phyloP scores from a whole-genome alignment of 1,140 invertebrate species.

The Aporrectodea caliginosa region DNA sequence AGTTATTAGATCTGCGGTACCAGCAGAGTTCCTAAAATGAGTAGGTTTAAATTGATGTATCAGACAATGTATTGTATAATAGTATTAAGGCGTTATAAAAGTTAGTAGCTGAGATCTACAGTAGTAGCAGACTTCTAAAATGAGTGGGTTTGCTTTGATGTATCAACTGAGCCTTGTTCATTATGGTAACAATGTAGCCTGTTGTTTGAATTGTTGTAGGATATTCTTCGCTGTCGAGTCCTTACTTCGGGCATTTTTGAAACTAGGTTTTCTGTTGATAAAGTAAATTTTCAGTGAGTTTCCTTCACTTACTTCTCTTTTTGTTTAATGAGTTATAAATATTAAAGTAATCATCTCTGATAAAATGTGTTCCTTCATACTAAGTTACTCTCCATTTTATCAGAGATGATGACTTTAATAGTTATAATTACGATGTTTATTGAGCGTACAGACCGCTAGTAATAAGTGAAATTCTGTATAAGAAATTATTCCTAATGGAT shows the following conservation, averaged over 20 bases:
- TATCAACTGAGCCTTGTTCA: too few species aligned
- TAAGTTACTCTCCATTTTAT: too few species aligned
- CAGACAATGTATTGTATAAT: too few species aligned
- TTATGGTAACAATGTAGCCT: too few species aligned
- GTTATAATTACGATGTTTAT: background rate
- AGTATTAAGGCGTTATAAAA: too few species aligned
- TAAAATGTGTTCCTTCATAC: background rate
- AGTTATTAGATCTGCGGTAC: too few species aligned
- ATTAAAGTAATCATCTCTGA: background rate
- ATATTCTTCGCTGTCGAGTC: slow-evolving; percentile 84
- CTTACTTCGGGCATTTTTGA: slow-evolving; percentile 99
- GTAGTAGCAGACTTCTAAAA: too few species aligned
- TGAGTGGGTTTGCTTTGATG: too few species aligned
- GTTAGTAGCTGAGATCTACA: too few species aligned
- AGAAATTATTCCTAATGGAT: background rate
- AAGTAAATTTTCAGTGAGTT: slow-evolving; percentile 99
- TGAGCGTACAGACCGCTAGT: background rate
- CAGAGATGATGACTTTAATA: background rate
- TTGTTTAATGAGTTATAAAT: slow-evolving; percentile 14
- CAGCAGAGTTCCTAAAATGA: too few species aligned
- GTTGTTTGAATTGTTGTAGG: too few species aligned
- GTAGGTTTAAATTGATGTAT: too few species aligned
- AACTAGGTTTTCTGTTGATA: slow-evolving; percentile 98
- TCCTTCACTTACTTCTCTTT: background rate
- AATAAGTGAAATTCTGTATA: background rate